Conservation (phyloP, 2,797 vertebrate species). For the Vespertilio murinus region DNA sequence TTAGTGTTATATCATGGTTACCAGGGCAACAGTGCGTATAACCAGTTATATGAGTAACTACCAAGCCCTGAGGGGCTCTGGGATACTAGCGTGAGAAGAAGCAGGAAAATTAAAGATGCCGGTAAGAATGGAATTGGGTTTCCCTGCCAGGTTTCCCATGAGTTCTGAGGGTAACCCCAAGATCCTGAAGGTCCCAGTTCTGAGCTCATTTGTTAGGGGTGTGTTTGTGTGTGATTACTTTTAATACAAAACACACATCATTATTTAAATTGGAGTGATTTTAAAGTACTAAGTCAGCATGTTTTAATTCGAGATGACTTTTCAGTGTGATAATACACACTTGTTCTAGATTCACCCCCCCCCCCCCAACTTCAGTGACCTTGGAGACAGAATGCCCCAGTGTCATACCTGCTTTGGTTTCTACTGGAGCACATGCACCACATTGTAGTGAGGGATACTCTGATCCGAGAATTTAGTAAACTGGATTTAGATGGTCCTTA, state of each 20-base stretch:
- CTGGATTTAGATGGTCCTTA: not conserved
- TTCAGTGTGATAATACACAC: not conserved
- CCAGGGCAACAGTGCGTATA: not conserved
- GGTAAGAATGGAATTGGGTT: not conserved
- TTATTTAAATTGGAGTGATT: not conserved
- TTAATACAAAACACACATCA: not conserved
- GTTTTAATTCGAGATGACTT: constrained; percentile 28
- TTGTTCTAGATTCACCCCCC: not conserved
- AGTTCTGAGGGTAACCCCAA: not conserved
- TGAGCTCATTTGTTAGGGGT: not conserved
- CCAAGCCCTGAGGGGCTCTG: not conserved
- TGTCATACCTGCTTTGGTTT: not conserved
- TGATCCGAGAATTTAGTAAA: not conserved
- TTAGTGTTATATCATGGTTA: not conserved
- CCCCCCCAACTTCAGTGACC: not conserved
- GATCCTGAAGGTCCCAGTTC: not conserved
- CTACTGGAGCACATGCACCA: not conserved
- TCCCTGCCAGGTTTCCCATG: not conserved
- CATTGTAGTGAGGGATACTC: not conserved
- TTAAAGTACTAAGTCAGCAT: not conserved
- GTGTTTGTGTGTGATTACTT: not conserved
- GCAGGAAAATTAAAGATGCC: not conserved
- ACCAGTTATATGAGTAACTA: not conserved
- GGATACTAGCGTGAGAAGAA: not conserved
- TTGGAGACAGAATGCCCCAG: not conserved